Percentiles rank a stretch among this genome's conserved stretches.
Conservation (phyloP, 2,888 invertebrate genomes). For the Campopleginae sp. region DNA sequence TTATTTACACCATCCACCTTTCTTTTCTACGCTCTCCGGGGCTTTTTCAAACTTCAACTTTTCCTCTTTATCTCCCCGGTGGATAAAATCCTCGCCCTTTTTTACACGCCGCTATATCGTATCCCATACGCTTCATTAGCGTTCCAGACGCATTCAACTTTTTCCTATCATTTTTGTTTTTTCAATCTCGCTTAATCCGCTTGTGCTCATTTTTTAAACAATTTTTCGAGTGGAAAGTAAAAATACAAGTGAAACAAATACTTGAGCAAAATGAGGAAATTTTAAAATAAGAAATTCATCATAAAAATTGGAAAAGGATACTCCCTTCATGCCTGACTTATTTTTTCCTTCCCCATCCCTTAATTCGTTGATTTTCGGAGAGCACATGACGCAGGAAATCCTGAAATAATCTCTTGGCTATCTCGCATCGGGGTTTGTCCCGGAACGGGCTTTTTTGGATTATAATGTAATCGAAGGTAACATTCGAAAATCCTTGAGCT, state of each 20-base stretch:
- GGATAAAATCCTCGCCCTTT: not conserved
- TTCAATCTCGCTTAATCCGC: too few relatives aligned
- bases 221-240: too few relatives aligned
- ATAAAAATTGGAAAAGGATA: not conserved
- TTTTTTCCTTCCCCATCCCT: not conserved
- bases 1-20: slow-evolving; percentile 1
- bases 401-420: not conserved
- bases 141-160: not conserved
- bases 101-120: not conserved
- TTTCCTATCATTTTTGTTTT: not conserved
- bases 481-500: slow-evolving; percentile 42
- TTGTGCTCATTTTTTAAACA: too few relatives aligned
- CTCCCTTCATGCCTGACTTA: not conserved
- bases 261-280: too few relatives aligned
- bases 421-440: not conserved
- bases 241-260: too few relatives aligned
- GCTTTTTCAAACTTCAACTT: slow-evolving; percentile 12
- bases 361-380: not conserved
- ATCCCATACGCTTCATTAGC: not conserved
- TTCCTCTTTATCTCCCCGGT: not conserved
- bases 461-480: slow-evolving; percentile 27
- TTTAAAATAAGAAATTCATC: too few relatives aligned
- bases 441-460: slow-evolving; percentile 26
- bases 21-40: not conserved
- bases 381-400: not conserved